Evolutionary conservation across 2,888 invertebrate genomes (phyloP).

Genomic region (Ophioninae sp.): DNA sequence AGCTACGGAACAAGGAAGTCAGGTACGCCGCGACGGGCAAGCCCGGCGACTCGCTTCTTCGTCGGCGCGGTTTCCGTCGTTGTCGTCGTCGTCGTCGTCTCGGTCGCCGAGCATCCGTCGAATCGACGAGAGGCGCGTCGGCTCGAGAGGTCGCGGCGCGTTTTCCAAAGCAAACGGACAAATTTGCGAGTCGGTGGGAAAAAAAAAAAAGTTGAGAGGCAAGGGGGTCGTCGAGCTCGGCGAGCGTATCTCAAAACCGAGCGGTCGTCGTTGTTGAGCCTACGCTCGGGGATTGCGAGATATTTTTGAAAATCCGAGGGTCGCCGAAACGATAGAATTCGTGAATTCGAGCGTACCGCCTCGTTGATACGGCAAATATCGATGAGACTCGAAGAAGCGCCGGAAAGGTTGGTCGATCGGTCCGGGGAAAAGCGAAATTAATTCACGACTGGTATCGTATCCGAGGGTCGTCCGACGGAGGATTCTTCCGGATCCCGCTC

Average conservation of each 20-base stretch:
- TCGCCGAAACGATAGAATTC: not conserved
- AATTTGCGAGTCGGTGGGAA: too few species aligned
- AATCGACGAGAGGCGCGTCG: too few species aligned
- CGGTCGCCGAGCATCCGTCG: too few species aligned
- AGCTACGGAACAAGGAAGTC: conserved; percentile 87
- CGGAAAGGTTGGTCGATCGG: not conserved
- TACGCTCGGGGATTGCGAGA: too few species aligned
- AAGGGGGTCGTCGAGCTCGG: too few species aligned
- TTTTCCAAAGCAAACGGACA: too few species aligned
- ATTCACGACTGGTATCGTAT: conserved; percentile 64
- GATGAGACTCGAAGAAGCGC: not conserved
- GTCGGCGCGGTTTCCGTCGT: not conserved
- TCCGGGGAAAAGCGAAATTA: conserved; percentile 7
- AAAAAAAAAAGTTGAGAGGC: too few species aligned
- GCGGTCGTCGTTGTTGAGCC: too few species aligned
- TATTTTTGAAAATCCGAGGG: not conserved
- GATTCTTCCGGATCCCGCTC: not conserved
- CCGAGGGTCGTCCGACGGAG: not conserved
- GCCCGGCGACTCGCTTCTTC: not conserved
- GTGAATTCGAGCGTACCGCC: not conserved
- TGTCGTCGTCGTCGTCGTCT: too few species aligned
- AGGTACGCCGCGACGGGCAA: conserved; percentile 81
- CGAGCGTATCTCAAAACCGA: too few species aligned
- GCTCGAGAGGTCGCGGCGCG: too few species aligned
- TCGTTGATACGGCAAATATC: not conserved